Evolutionary conservation across 2,113 vertebrate species (phyloP).

Genomic region (Lepisosteus oculatus): DNA sequence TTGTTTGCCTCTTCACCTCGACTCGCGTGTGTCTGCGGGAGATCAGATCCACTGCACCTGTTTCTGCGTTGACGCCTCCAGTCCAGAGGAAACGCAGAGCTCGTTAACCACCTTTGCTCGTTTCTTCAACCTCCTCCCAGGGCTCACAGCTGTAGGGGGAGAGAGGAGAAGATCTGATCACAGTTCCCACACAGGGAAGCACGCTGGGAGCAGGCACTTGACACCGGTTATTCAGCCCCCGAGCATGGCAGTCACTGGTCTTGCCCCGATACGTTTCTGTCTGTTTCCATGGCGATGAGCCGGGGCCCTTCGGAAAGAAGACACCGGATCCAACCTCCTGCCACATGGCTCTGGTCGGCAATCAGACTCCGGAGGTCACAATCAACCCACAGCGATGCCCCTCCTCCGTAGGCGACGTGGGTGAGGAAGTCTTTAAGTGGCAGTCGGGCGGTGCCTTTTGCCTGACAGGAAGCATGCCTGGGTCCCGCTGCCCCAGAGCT

Average conservation of each 20-base stretch:
- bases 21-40: too few relatives aligned
- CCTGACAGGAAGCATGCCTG: slow-evolving; percentile 42
- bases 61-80: slow-evolving; percentile 37
- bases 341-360: slow-evolving; percentile 50
- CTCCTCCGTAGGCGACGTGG: slow-evolving; percentile 40
- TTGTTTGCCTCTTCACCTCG: too few relatives aligned
- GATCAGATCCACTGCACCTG: slow-evolving; percentile 35
- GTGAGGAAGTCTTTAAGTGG: slow-evolving; percentile 35
- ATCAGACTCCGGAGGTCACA: slow-evolving; percentile 49
- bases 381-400: slow-evolving; percentile 41
- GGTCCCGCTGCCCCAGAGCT: slow-evolving; percentile 35
- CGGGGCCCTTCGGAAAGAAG: slow-evolving; percentile 33
- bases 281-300: slow-evolving; percentile 33
- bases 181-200: slow-evolving; percentile 40
- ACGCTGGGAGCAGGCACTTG: slow-evolving; percentile 22
- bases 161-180: slow-evolving; percentile 34
- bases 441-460: slow-evolving; percentile 33
- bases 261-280: slow-evolving; percentile 41
- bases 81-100: slow-evolving; percentile 41
- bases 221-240: slow-evolving; percentile 41
- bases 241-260: slow-evolving; percentile 24
- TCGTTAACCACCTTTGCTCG: slow-evolving; percentile 19
- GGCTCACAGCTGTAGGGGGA: too few relatives aligned
- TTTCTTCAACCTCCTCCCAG: slow-evolving; percentile 1
- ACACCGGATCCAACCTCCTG: slow-evolving; percentile 43